Evolutionary conservation across 2,888 invertebrate species (phyloP).

Genomic region (Priocnemis perturbator): DNA sequence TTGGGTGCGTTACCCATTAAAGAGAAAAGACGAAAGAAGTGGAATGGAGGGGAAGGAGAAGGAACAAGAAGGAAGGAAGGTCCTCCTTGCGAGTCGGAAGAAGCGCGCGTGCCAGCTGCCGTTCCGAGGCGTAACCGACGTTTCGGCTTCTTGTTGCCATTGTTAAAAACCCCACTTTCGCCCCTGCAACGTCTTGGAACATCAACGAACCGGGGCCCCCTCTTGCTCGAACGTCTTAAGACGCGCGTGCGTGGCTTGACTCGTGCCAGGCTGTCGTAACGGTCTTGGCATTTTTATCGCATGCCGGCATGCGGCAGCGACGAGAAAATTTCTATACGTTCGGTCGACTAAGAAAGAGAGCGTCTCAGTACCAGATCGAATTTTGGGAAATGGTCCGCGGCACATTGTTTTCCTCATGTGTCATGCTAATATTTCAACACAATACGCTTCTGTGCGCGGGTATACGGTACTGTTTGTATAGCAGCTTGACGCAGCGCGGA

Average conservation of each 20-base stretch:
- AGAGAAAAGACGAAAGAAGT: conserved; percentile 4
- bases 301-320: too few relatives aligned
- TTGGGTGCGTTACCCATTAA: conserved; percentile 27
- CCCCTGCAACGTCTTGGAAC: conserved; percentile 66
- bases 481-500: too few relatives aligned
- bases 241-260: conserved; percentile 44
- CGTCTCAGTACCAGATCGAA: too few relatives aligned
- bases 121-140: conserved; percentile 74
- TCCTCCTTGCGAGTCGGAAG: conserved; percentile 56
- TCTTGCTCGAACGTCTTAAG: conserved; percentile 68
- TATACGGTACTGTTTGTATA: too few relatives aligned
- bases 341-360: too few relatives aligned
- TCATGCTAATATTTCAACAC: too few relatives aligned
- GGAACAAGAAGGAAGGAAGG: conserved; percentile 45
- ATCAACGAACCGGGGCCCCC: conserved; percentile 50
- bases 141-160: conserved; percentile 72
- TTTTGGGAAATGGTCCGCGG: too few relatives aligned
- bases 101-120: conserved; percentile 74
- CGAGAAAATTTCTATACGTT: too few relatives aligned
- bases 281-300: conserved; percentile 40
- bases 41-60: conserved; percentile 30
- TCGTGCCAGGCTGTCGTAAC: conserved; percentile 58
- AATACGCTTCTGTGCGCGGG: too few relatives aligned
- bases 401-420: too few relatives aligned
- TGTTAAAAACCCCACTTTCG: conserved; percentile 59